A percentile compares a stretch with the other conserved stretches of the same genome.
Conservation (phyloP, 2,797 vertebrate species). For the Sphaeramia orbicularis region DNA sequence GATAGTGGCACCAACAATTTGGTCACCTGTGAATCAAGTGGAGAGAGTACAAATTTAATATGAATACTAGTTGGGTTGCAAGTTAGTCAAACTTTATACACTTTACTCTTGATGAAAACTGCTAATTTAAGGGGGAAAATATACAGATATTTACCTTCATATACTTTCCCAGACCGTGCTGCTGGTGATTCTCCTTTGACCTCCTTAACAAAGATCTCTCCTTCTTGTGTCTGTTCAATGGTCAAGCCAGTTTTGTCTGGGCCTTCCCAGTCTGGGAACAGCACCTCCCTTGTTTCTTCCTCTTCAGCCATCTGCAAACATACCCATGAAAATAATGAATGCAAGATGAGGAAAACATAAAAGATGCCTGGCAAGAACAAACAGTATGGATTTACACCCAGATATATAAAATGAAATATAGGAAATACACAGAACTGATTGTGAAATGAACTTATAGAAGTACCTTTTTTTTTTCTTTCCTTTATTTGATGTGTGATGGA, state of each 20-base stretch:
- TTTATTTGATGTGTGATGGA: slow-evolving; percentile 58
- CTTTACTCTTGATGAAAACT: slow-evolving; percentile 1
- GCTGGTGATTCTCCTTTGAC: slow-evolving; percentile 92
- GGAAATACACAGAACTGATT: background rate
- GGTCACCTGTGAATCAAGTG: slow-evolving; percentile 86
- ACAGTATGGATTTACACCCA: background rate
- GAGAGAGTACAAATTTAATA: slow-evolving; percentile 18
- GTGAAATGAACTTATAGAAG: slow-evolving; percentile 11
- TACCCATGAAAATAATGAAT: slow-evolving; percentile 11
- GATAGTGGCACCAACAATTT: slow-evolving; percentile 95
- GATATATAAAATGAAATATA: background rate
- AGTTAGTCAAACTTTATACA: background rate
- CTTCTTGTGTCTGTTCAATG: slow-evolving; percentile 89
- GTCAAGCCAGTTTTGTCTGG: slow-evolving; percentile 93
- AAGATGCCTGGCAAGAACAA: background rate
- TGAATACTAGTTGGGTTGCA: background rate
- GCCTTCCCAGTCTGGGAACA: slow-evolving; percentile 93
- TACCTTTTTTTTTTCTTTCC: slow-evolving; percentile 76
- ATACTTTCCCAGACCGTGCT: slow-evolving; percentile 90
- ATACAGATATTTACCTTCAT: slow-evolving; percentile 85
- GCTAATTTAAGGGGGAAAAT: slow-evolving; percentile 1
- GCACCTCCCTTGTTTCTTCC: slow-evolving; percentile 91
- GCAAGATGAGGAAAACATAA: background rate
- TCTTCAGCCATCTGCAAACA: slow-evolving; percentile 89
- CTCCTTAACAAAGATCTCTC: slow-evolving; percentile 91